A percentile compares a stretch with the other conserved stretches of the same genome.
Evolutionary conservation across 2,113 vertebrate genomes (phyloP).

Genomic region (Nasalis larvatus): DNA sequence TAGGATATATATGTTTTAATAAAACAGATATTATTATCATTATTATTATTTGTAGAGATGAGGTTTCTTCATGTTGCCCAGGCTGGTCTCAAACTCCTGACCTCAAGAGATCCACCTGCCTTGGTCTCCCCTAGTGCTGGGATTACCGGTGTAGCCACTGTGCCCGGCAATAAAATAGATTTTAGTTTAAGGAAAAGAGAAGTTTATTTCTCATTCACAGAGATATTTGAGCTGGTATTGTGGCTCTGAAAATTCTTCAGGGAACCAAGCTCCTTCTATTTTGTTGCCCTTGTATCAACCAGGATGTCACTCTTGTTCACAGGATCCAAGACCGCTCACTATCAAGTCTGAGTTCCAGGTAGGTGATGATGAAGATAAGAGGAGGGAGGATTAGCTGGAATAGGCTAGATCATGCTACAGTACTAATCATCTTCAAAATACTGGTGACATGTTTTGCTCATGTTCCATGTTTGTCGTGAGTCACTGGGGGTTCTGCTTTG

Average conservation of each 20-base stretch:
- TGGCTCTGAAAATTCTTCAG: not conserved
- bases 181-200: not conserved
- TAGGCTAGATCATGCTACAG: not conserved
- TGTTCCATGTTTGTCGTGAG: not conserved
- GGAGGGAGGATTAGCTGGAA: not conserved
- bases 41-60: too few species aligned
- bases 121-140: too few species aligned
- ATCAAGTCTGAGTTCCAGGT: not conserved
- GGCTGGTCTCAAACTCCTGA: too few species aligned
- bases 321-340: not conserved
- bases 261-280: not conserved
- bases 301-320: not conserved
- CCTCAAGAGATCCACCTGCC: too few species aligned
- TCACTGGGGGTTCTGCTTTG: not conserved
- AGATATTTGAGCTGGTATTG: not conserved
- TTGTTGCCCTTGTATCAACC: not conserved
- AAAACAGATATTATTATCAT: too few species aligned
- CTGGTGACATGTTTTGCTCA: not conserved
- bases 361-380: not conserved
- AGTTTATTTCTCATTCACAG: conserved; percentile 2
- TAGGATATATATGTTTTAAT: not conserved
- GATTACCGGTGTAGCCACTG: too few species aligned
- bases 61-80: too few species aligned
- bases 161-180: too few species aligned
- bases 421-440: not conserved